Conservation (phyloP, 2,113 vertebrate species). For the Psittacara wagleri region DNA sequence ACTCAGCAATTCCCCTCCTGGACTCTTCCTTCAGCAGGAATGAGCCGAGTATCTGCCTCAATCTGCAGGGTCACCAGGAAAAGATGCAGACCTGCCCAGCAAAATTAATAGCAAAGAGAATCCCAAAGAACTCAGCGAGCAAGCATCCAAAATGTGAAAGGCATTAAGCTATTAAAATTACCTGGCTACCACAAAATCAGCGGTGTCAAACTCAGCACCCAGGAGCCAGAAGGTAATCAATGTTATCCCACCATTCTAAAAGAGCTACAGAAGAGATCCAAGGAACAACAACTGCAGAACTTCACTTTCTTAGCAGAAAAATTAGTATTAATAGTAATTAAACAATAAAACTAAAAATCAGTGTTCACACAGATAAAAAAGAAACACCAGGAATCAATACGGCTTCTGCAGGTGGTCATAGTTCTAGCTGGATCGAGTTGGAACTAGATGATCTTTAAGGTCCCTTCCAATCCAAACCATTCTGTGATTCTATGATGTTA, state of each 20-base stretch:
- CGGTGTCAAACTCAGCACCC: not conserved
- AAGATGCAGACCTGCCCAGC: not conserved
- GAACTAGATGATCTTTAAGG: not conserved
- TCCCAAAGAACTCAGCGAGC: not conserved
- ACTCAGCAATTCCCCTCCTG: not conserved
- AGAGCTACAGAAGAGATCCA: not conserved
- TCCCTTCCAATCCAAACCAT: not conserved
- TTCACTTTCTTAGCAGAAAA: not conserved
- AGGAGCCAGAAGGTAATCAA: not conserved
- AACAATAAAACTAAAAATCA: not conserved
- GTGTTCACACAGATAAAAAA: not conserved
- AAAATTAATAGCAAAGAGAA: not conserved
- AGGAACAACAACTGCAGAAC: not conserved
- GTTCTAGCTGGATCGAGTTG: not conserved
- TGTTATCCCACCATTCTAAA: not conserved
- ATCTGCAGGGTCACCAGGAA: not conserved
- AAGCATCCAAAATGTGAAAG: not conserved
- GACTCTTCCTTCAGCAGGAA: not conserved
- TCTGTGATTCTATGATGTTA: not conserved
- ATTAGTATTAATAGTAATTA: not conserved
- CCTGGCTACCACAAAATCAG: not conserved
- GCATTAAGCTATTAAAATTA: not conserved
- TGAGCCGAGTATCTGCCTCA: not conserved
- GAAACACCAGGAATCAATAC: not conserved
- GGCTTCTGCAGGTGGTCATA: accelerated